A percentile compares a stretch with the other conserved stretches of the same genome.
Conservation (phyloP, 2,113 vertebrate species). For the Etia nguti region DNA sequence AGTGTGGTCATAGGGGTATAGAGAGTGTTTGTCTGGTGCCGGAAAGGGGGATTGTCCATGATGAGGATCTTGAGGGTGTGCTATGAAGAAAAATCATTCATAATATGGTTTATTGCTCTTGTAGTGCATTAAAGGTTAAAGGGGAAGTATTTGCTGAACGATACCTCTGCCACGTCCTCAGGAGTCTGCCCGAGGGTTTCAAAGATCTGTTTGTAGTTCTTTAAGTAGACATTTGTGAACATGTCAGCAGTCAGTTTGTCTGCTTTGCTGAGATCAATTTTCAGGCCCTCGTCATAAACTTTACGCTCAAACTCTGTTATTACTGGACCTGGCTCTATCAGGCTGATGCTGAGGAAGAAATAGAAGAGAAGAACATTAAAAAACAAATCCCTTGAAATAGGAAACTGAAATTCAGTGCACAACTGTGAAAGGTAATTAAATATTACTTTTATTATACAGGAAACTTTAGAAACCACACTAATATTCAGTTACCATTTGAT, state of each 20-base stretch:
- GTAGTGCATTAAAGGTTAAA: background rate
- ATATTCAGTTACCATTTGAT: background rate
- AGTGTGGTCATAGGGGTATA: constrained; percentile 85
- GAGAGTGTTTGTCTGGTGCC: constrained; percentile 81
- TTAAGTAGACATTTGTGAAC: constrained; percentile 81
- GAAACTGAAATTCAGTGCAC: background rate
- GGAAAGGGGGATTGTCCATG: constrained; percentile 81
- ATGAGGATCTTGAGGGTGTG: constrained; percentile 81
- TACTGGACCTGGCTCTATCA: constrained; percentile 82
- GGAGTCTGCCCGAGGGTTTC: constrained; percentile 79
- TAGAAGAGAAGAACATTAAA: background rate
- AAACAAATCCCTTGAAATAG: background rate
- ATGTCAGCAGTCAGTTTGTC: constrained; percentile 81
- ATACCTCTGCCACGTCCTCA: constrained; percentile 82
- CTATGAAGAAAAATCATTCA: constrained; percentile 50
- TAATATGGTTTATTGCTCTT: background rate
- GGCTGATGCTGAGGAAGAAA: constrained; percentile 66
- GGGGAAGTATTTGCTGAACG: background rate
- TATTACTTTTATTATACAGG: background rate
- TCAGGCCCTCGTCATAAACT: constrained; percentile 78
- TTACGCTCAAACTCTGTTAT: constrained; percentile 83
- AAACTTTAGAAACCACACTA: background rate
- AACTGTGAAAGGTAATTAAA: background rate
- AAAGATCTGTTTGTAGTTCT: constrained; percentile 82
- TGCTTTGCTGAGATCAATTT: constrained; percentile 80